These are phyloP conservation scores for Urocitellus parryii DNA, from an alignment of 2,113 vertebrate species.

Conservation along the genomic window DNA sequence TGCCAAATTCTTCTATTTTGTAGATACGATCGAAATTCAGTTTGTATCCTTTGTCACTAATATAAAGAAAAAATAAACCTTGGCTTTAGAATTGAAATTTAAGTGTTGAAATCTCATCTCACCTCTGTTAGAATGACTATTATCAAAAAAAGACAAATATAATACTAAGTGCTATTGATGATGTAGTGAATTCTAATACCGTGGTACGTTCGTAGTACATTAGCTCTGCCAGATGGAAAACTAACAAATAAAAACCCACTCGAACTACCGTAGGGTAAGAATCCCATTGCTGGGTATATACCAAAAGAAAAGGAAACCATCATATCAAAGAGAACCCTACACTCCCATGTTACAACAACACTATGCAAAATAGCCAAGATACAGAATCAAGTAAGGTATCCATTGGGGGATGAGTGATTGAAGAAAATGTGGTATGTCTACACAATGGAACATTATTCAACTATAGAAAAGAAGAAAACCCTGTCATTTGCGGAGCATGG, in stretches of 20 bases:
- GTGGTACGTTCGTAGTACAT: too few relatives aligned
- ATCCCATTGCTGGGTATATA: neutral
- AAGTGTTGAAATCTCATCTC: neutral
- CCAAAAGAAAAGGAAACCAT: neutral
- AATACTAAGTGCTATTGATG: neutral
- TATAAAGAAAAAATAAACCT: slow-evolving; percentile 10
- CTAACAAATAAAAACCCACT: too few relatives aligned
- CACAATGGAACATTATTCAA: neutral
- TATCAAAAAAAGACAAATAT: neutral
- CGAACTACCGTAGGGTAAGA: neutral
- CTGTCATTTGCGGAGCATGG: neutral
- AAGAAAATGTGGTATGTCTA: neutral
- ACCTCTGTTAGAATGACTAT: neutral
- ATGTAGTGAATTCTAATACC: too few relatives aligned
- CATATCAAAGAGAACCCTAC: too few relatives aligned
- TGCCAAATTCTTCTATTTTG: slow-evolving; percentile 19
- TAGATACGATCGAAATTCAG: neutral
- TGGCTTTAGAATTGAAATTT: neutral
- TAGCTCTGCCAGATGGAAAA: neutral
- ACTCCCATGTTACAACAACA: rapidly evolving
- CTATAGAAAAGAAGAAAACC: neutral
- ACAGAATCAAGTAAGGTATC: too few relatives aligned
- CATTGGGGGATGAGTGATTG: neutral
- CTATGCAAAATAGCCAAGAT: neutral
- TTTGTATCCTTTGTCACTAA: neutral